These are phyloP conservation scores for Pelobates fuscus DNA, from an alignment of 2,113 vertebrate genomes.

Conservation along the genomic window DNA sequence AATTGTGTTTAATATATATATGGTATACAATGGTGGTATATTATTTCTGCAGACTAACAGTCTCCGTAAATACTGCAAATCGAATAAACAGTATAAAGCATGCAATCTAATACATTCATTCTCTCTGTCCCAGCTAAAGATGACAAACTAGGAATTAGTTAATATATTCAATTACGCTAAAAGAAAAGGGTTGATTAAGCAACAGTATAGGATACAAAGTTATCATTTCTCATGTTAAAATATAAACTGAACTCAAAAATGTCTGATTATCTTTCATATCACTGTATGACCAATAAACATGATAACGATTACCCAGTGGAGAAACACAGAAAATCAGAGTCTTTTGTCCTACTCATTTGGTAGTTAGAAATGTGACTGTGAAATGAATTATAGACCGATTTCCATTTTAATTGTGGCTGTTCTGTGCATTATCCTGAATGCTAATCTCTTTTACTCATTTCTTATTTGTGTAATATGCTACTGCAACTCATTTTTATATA, in stretches of 20 bases:
- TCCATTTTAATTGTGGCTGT: constrained; percentile 39
- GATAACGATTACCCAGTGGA: constrained; percentile 19
- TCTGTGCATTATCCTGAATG: constrained; percentile 7
- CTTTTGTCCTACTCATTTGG: constrained; percentile 33
- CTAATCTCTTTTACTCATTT: background rate
- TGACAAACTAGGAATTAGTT: constrained; percentile 65
- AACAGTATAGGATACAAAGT: constrained; percentile 64
- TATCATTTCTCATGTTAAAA: constrained; percentile 63
- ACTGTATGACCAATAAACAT: constrained; percentile 44
- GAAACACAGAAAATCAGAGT: constrained; percentile 40
- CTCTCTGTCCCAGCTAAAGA: constrained; percentile 60
- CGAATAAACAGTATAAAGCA: constrained; percentile 66
- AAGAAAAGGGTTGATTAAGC: constrained; percentile 72
- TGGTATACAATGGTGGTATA: background rate
- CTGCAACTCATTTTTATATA: too few relatives aligned
- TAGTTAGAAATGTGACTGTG: constrained; percentile 23
- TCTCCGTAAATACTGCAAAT: constrained; percentile 63
- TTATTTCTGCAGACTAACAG: constrained; percentile 47
- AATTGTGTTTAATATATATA: constrained; percentile 19
- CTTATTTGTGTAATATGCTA: background rate
- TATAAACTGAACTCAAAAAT: constrained; percentile 59
- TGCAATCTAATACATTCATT: constrained; percentile 59
- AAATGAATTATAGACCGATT: constrained; percentile 39
- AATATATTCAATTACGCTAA: constrained; percentile 66
- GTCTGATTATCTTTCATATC: constrained; percentile 58